Percentiles rank a stretch among this genome's conserved stretches.
Conservation (phyloP, 2,888 invertebrate species). For the Sesamia inferens region DNA sequence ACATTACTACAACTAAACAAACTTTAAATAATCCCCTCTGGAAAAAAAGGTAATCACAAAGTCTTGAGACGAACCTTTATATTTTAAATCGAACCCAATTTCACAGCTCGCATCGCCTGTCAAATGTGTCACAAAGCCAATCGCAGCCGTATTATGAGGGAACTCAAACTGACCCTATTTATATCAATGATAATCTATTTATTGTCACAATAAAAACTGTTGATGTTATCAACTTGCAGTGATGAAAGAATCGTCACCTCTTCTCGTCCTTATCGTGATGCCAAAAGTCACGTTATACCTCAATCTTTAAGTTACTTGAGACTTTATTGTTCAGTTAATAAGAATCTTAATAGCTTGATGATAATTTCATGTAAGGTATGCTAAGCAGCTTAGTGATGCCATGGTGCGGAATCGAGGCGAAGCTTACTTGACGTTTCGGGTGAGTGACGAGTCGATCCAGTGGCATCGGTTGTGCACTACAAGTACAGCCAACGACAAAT, state of each 20-base stretch:
- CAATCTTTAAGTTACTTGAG: slow-evolving; percentile 28
- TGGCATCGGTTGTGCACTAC: slow-evolving; percentile 71
- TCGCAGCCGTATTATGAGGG: slow-evolving; percentile 85
- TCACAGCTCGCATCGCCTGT: slow-evolving; percentile 89
- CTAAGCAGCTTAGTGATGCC: slow-evolving; percentile 87
- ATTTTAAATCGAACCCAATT: slow-evolving; percentile 88
- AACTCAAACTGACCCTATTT: slow-evolving; percentile 88
- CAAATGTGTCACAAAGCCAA: slow-evolving; percentile 88
- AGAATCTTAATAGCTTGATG: slow-evolving; percentile 67
- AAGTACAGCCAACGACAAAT: slow-evolving; percentile 71
- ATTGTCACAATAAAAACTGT: slow-evolving; percentile 89
- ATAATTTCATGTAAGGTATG: slow-evolving; percentile 73
- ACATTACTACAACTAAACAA: slow-evolving; percentile 85
- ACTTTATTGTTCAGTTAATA: slow-evolving; percentile 37
- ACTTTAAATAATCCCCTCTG: slow-evolving; percentile 83
- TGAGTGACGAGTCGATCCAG: slow-evolving; percentile 79
- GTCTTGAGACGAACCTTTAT: slow-evolving; percentile 86
- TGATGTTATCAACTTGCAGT: slow-evolving; percentile 86
- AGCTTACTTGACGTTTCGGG: slow-evolving; percentile 81
- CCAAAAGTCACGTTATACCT: slow-evolving; percentile 82
- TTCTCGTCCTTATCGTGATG: slow-evolving; percentile 84
- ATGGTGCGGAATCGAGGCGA: slow-evolving; percentile 82
- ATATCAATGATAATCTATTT: slow-evolving; percentile 89
- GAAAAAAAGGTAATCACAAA: slow-evolving; percentile 82
- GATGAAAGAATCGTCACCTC: slow-evolving; percentile 89